Evolutionary conservation across 1,140 invertebrate genomes (phyloP), one percentile per base, ranked within the genome.

Genomic region (Drosophila athabasca): DNA sequence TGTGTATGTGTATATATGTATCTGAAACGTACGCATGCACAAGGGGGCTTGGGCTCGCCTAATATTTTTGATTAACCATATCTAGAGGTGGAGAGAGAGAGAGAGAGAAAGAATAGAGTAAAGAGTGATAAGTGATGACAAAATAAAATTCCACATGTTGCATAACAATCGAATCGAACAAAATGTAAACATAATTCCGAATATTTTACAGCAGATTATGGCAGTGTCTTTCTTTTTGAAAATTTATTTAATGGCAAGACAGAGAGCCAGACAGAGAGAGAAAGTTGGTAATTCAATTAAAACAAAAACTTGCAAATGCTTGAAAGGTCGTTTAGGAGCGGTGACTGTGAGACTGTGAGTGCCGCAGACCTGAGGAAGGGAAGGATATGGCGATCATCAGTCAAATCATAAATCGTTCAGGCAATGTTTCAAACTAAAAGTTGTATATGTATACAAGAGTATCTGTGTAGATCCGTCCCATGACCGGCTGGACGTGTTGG

Each of bases 1-100:
- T 78, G 69, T 82, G 59, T 70, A 66, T 78, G 75, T 87, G 26
- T 70, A 29, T 57, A 35, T 44, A 29, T 57, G 29, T 44, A 43
- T 59, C 29, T 54, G 57, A 76, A 71, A 60, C 64, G 62, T 61
- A 52, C 60, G 66, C 73, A 80, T 70, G 48, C 67, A 67, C 65
- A 45, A 41, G 73, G 73, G 65, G 53, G n/a, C 55, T 70, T 65
- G 73, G 70, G 62, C 62, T 73, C 65, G 51, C 68, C 72, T 88
- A 88, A 88, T 88, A 88, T 88, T 88, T 88, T 54, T 87, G 83
- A 65, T 87, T 87, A 75, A 87, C 83, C 83, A 87, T 87, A 87
- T 88, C 83, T 88, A 83, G 53, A 87, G 60, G 58, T 53, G 52
- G 61, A 64, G 53, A 85, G 22, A 77, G 50, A 76, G 35, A 64